Percentiles rank a stretch among this genome's conserved stretches.
Conservation (phyloP, 2,888 invertebrate genomes). For the Melanophora roralis region DNA sequence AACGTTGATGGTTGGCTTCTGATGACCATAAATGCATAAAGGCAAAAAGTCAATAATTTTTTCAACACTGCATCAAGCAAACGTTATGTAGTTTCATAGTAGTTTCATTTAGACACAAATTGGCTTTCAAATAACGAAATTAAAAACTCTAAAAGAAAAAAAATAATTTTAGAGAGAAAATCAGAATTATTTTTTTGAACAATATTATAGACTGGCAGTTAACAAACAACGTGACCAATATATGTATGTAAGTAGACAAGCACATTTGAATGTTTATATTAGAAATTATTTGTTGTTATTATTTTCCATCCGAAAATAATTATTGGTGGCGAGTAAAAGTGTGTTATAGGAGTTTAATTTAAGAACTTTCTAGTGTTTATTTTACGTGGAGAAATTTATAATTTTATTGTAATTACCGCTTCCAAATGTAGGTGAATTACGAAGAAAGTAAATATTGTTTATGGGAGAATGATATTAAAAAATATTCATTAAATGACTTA, state of each 20-base stretch:
- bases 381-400: slow-evolving; percentile 30
- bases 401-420: not conserved
- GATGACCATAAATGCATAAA: slow-evolving; percentile 45
- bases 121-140: slow-evolving; percentile 7
- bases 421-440: not conserved
- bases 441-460: slow-evolving; percentile 5
- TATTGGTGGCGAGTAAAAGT: slow-evolving; percentile 6
- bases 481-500: too few species aligned
- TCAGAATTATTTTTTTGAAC: too few species aligned
- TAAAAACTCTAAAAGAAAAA: not conserved
- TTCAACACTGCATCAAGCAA: slow-evolving; percentile 9
- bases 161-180: not conserved
- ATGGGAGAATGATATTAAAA: not conserved
- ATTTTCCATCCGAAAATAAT: not conserved
- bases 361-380: slow-evolving; percentile 1
- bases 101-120: not conserved
- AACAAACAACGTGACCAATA: slow-evolving; percentile 26
- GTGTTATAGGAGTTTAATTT: slow-evolving; percentile 18
- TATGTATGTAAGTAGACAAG: too few species aligned
- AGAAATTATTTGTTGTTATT: not conserved
- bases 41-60: slow-evolving; percentile 50
- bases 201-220: not conserved
- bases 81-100: not conserved
- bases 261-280: not conserved
- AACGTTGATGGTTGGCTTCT: slow-evolving; percentile 44